A percentile compares a stretch with the other conserved stretches of the same genome.
These are phyloP conservation scores for Homarus americanus DNA, from an alignment of 1,140 invertebrate species.

Conservation along the genomic window DNA sequence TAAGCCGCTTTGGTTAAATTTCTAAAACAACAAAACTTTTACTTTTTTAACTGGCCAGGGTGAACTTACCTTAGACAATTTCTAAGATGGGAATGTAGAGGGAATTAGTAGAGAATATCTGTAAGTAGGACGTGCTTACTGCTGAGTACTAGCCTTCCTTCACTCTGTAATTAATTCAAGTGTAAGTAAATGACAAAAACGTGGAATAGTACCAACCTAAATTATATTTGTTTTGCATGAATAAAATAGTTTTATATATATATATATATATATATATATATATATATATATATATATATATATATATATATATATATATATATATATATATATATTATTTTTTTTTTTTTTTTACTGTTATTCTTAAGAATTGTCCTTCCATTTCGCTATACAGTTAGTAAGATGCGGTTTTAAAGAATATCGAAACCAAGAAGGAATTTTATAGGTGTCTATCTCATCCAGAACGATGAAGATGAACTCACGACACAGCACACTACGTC, in stretches of 20 bases:
- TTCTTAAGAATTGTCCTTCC: no score
- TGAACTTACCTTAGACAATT: not conserved
- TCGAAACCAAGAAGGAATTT: no score
- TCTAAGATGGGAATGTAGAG: not conserved
- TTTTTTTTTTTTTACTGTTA: not conserved
- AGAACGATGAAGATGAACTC: no score
- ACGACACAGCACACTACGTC: no score
- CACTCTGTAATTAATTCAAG: not conserved
- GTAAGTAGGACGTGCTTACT: no score
- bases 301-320: slow-evolving; percentile 36
- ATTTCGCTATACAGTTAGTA: no score
- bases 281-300: slow-evolving; percentile 34
- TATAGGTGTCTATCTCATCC: no score
- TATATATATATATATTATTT: slow-evolving; percentile 12
- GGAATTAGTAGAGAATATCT: no score
- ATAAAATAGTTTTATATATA: no score
- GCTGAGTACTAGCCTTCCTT: not conserved
- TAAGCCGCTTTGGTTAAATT: not conserved
- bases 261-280: slow-evolving; percentile 21
- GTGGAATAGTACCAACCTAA: not conserved
- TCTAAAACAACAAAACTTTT: not conserved
- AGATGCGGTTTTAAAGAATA: no score
- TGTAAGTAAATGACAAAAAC: not conserved
- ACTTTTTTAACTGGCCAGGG: not conserved
- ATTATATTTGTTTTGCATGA: not conserved